Evolutionary conservation across 2,888 invertebrate species (phyloP).

Genomic region (Pandemis corylana): DNA sequence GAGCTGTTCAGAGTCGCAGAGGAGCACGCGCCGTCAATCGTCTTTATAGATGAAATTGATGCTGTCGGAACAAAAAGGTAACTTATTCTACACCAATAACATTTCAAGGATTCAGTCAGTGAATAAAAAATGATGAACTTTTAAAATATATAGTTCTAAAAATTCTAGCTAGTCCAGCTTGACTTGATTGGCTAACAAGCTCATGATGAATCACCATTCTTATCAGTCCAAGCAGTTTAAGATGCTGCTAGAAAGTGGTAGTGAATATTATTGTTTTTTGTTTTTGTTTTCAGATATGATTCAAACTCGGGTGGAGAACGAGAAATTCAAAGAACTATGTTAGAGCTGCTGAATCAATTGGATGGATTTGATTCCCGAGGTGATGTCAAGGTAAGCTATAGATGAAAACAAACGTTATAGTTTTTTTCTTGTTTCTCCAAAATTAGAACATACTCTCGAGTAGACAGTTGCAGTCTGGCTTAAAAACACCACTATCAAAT

Average conservation of each 20-base stretch:
- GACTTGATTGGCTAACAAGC: too few relatives aligned
- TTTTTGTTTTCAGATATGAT: constrained; percentile 88
- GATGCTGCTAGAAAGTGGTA: too few relatives aligned
- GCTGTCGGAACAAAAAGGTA: constrained; percentile 98
- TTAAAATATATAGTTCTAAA: background rate
- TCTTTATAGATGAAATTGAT: constrained; percentile 99
- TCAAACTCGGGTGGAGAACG: constrained; percentile 99
- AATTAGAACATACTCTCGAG: too few relatives aligned
- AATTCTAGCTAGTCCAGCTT: too few relatives aligned
- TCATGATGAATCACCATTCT: too few relatives aligned
- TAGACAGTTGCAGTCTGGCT: too few relatives aligned
- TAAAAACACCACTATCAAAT: background rate
- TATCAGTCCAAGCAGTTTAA: too few relatives aligned
- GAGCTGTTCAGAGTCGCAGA: constrained; percentile 99
- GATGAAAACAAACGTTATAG: background rate
- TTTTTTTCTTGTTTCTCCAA: too few relatives aligned
- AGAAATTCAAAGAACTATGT: constrained; percentile 99
- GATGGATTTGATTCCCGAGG: constrained; percentile 99
- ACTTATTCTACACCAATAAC: constrained; percentile 29
- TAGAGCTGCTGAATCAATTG: constrained; percentile 98
- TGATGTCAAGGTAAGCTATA: constrained; percentile 92
- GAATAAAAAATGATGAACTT: background rate
- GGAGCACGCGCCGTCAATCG: constrained; percentile 99
- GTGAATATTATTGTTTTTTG: background rate
- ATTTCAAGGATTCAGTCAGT: background rate